Conservation (phyloP, 2,888 invertebrate genomes). For the Eilema griseolum region DNA sequence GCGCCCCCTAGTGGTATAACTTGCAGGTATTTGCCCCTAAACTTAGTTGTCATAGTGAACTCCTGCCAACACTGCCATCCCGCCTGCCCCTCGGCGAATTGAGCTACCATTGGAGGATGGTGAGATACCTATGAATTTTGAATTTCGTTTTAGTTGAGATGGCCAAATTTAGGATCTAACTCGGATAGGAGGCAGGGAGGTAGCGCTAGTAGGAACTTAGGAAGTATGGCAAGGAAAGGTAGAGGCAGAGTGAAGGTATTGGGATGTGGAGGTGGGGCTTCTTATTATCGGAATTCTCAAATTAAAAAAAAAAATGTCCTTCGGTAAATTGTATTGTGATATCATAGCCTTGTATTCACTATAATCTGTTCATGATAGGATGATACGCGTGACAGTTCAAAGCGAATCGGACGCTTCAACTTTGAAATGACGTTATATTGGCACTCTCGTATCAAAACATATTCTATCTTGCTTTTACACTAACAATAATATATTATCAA, state of each 20-base stretch:
- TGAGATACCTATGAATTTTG: slow-evolving; percentile 91
- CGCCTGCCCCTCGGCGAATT: slow-evolving; percentile 95
- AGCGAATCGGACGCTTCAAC: no score
- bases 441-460: no score
- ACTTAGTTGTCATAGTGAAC: slow-evolving; percentile 99
- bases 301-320: background rate
- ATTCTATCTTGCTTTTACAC: no score
- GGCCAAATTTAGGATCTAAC: slow-evolving; percentile 17
- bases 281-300: no score
- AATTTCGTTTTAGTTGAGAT: slow-evolving; percentile 30
- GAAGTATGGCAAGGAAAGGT: background rate
- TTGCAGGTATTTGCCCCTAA: slow-evolving; percentile 99
- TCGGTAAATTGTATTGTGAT: background rate
- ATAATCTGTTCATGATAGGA: no score
- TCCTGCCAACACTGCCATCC: slow-evolving; percentile 99
- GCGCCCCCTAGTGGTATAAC: slow-evolving; percentile 92
- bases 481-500: no score
- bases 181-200: background rate
- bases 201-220: background rate
- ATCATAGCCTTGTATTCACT: no score
- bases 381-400: no score
- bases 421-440: no score
- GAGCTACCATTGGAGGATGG: slow-evolving; percentile 99
- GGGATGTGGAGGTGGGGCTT: background rate
- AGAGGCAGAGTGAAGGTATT: slow-evolving; percentile 3